Base-by-base conservation (phyloP, 37 sponge, comb jelly and placozoan genomes). In the Halisarca cf. caerulea region DNA sequence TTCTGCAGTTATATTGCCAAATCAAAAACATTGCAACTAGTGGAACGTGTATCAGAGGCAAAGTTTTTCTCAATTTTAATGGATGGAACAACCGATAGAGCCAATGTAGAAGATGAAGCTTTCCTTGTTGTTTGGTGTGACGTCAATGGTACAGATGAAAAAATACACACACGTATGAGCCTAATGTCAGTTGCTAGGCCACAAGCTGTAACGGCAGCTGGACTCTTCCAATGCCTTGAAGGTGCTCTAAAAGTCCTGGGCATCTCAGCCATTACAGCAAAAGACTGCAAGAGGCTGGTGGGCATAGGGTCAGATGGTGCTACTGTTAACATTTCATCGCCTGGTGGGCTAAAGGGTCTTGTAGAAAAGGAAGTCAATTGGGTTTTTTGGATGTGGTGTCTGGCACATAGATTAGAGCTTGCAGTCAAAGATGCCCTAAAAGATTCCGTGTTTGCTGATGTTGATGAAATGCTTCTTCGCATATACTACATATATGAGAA, bases 361-460 rank as follows among this genome's bases (percentile, higher is more conserved):
- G 80, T 92, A 30, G 86, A 92, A 77, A 62, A 35, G 58, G 21
- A 66, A 38, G 28, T 89, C 53, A 66, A 17, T 6, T 92, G 93
- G 90, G 43, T 92, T 1, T 92, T 89, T 66, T 92, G 90, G 90
- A 89, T 83, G 90, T 92, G 87, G 93, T 92, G 90, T 75, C 38
- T 92, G 34, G 93, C 90, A 23, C 84, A 91, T 64, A 32, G 84
- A n/a, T n/a, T 87, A 0, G 91, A 91, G 72, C 60, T 86, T 15
- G 79, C 91, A 79, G 42, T 90, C 21, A 86, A 84, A 9, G 91
- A 91, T 87, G 84, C 84, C 57, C 17, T 17, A 17, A 88, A 88
- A 58, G 78, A 70, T 17, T 78, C 92, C 57, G 78, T 79, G 5
- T 88, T 91, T 85, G 88, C 84, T 91, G 28, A 39, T 24, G 57